Evolutionary conservation across 2,113 vertebrate species (phyloP).

Genomic region (Dipodomys stephensi): DNA sequence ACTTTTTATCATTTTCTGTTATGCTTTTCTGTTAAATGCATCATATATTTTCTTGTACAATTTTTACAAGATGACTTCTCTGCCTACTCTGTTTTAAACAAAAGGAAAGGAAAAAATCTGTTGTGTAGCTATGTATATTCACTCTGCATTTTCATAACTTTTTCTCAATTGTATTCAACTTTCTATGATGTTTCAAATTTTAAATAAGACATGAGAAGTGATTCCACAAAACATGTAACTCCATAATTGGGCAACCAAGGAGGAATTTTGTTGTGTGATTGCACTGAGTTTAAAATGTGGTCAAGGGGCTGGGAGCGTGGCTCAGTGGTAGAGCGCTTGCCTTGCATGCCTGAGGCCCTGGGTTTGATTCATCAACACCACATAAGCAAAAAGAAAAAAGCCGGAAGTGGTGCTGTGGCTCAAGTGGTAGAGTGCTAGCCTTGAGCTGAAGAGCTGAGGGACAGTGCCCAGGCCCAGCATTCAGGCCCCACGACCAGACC

Average conservation of each 20-base stretch:
- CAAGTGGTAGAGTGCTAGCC: too few relatives aligned
- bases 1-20: neutral
- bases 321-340: too few relatives aligned
- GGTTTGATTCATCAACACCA: too few relatives aligned
- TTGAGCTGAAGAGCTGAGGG: too few relatives aligned
- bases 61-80: neutral
- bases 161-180: neutral
- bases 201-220: constrained; percentile 38
- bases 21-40: neutral
- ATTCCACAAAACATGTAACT: neutral
- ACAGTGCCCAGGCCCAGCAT: too few relatives aligned
- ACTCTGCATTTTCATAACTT: constrained; percentile 39
- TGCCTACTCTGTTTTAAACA: neutral
- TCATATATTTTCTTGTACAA: neutral
- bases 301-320: neutral
- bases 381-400: too few relatives aligned
- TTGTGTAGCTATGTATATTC: constrained; percentile 11
- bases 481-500: too few relatives aligned
- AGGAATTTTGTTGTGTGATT: neutral
- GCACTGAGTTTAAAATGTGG: neutral
- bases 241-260: neutral
- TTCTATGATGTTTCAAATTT: constrained; percentile 20
- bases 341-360: too few relatives aligned
- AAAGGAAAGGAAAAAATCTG: neutral
- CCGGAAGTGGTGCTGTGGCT: too few relatives aligned